Evolutionary conservation across 2,888 invertebrate genomes (phyloP), one percentile per base, ranked within the genome.

Genomic region (Formica aserva): DNA sequence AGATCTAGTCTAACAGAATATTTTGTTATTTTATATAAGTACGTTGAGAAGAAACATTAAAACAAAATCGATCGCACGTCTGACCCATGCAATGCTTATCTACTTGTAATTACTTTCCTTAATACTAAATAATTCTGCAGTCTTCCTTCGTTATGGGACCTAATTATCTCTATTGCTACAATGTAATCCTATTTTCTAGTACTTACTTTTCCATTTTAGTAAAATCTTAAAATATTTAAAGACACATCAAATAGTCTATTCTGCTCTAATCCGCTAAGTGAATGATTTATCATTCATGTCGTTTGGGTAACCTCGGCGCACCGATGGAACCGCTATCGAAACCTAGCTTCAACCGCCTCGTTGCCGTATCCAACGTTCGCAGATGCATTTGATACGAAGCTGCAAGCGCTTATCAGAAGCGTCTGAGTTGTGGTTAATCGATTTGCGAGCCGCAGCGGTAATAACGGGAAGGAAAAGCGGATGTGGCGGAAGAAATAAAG

Each of bases 401-500:
- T 60, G 74, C 83, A 66, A 74, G 22, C 29, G 35, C 71, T 78
- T 85, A 76, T 84, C 72, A 75, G 75, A 82, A 75, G 82, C 66
- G 63, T 65, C 71, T 45, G 60, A 55, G 29, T 57, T 71, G 66
- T 84, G 83, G 87, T 88, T 88, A 86, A 83, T 83, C 84, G 63
- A 71, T 67, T 76, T 77, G 81, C 78, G 75, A 75, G 78, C 82
- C 57, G 63, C 62, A 85, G 62, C 83, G 35, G 48, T 66, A 60
- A 67, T 71, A 81, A 87, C 69, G 85, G 84, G 84, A 52, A 45
- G 84, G 26, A 67, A 77, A 69, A 48, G 81, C 45, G 55, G 41
- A 32, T 29, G 77, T 45, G 18, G 18, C 48, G 29, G 26, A 32
- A 32, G 22, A 38, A 66, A 75, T 35, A 45, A 29, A 76, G 87